Conservation (phyloP, 2,113 vertebrate species). For the Elaphurus davidianus region DNA sequence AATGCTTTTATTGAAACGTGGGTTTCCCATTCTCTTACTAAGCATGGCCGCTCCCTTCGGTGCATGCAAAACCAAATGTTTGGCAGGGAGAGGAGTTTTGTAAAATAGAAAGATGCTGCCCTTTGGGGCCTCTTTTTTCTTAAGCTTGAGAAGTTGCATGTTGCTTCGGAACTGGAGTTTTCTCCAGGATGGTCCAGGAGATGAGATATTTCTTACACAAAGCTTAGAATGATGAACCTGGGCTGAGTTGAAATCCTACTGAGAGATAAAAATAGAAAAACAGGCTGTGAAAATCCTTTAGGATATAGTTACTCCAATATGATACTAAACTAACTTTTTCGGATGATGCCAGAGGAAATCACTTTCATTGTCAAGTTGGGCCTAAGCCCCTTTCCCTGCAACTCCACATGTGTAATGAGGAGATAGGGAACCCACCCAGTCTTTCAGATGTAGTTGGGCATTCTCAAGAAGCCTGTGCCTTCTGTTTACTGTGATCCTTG, state of each 20-base stretch:
- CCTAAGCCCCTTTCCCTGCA: neutral
- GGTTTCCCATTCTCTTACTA: neutral
- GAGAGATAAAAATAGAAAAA: neutral
- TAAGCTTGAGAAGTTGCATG: constrained; percentile 64
- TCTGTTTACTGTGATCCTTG: neutral
- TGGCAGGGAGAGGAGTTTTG: constrained; percentile 46
- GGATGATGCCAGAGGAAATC: neutral
- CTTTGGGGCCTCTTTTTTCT: constrained; percentile 60
- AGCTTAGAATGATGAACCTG: neutral
- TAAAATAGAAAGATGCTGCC: constrained; percentile 64
- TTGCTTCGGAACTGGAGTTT: constrained; percentile 35
- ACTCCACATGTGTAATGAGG: neutral
- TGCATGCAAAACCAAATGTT: constrained; percentile 68
- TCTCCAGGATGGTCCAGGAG: neutral
- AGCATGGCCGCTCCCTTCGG: neutral
- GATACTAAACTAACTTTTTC: neutral
- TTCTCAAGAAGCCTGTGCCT: neutral
- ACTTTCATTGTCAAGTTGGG: neutral
- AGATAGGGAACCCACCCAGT: neutral
- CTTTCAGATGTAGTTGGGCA: neutral
- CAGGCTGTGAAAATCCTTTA: neutral
- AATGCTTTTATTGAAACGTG: neutral
- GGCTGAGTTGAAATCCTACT: neutral
- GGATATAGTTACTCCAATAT: neutral
- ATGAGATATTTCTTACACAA: neutral